A percentile compares a stretch with the other conserved stretches of the same genome.
Evolutionary conservation across 2,797 vertebrate genomes (phyloP).

Genomic region (Pangasius larnaudii): DNA sequence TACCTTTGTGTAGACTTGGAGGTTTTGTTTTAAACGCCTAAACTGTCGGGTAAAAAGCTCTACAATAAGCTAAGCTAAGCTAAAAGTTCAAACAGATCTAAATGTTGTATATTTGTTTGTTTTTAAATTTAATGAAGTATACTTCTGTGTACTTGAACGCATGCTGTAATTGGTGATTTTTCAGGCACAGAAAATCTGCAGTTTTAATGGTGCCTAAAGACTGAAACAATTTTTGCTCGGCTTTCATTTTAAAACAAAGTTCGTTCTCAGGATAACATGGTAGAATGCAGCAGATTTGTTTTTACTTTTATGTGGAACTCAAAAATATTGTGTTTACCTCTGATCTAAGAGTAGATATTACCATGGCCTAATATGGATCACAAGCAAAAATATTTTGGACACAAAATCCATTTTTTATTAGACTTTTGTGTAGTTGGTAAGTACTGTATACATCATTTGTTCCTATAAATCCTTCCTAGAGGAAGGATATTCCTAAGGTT

Average conservation of each 20-base stretch:
- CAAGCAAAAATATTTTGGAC: constrained; percentile 15
- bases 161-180: background rate
- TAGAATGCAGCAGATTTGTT: constrained; percentile 43
- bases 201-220: background rate
- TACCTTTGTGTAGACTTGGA: background rate
- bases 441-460: constrained; percentile 24
- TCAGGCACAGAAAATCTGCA: background rate
- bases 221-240: background rate
- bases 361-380: constrained; percentile 8
- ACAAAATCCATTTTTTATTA: background rate
- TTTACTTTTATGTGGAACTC: constrained; percentile 20
- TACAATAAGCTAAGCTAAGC: too few species aligned
- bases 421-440: constrained; percentile 24
- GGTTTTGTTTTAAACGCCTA: background rate
- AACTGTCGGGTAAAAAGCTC: background rate
- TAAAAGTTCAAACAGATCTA: background rate
- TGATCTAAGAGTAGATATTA: constrained; percentile 2
- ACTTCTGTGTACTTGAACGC: background rate
- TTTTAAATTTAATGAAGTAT: background rate
- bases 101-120: background rate
- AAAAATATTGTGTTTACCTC: constrained; percentile 17
- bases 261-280: constrained; percentile 51
- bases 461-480: constrained; percentile 10
- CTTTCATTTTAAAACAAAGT: constrained; percentile 2
- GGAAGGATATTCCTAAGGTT: constrained; percentile 14